phyloP scores from a whole-genome alignment of 2,797 vertebrate species.

The Furcifer pardalis region DNA sequence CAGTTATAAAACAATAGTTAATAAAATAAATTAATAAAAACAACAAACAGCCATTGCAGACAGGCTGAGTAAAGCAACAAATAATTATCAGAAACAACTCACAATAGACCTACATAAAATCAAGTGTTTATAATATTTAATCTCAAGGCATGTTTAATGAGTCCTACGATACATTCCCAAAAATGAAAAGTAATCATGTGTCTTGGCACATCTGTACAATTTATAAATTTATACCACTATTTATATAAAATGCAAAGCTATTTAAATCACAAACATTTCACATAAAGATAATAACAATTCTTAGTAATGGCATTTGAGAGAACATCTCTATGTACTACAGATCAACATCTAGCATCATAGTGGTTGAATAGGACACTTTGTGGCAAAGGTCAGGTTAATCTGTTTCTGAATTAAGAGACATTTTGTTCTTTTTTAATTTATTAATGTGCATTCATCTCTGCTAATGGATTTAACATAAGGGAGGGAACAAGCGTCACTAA shows the following conservation, averaged over 20 bases:
- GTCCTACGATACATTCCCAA: constrained; percentile 47
- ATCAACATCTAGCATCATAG: constrained; percentile 33
- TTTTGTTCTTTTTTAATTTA: constrained; percentile 73
- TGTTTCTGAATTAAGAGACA: constrained; percentile 68
- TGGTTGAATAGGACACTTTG: constrained; percentile 24
- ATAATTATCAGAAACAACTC: no score
- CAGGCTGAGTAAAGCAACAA: no score
- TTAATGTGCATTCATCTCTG: constrained; percentile 72
- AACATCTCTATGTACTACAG: constrained; percentile 30
- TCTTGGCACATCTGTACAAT: constrained; percentile 17
- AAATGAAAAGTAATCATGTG: constrained; percentile 57
- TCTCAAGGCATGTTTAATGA: constrained; percentile 50
- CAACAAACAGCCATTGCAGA: no score
- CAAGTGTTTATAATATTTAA: constrained; percentile 46
- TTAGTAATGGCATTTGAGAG: constrained; percentile 32
- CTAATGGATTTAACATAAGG: constrained; percentile 77
- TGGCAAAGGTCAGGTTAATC: constrained; percentile 59
- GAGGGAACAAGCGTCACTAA: constrained; percentile 68
- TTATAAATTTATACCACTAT: constrained; percentile 22
- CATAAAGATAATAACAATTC: constrained; percentile 16
- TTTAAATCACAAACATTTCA: constrained; percentile 25
- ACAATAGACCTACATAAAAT: constrained; percentile 21
- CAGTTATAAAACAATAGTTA: no score
- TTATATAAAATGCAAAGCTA: constrained; percentile 16
- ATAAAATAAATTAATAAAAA: no score